Evolutionary conservation across 92 coral and sea anemone species (phyloP).

Genomic region (Palythoa grandis): DNA sequence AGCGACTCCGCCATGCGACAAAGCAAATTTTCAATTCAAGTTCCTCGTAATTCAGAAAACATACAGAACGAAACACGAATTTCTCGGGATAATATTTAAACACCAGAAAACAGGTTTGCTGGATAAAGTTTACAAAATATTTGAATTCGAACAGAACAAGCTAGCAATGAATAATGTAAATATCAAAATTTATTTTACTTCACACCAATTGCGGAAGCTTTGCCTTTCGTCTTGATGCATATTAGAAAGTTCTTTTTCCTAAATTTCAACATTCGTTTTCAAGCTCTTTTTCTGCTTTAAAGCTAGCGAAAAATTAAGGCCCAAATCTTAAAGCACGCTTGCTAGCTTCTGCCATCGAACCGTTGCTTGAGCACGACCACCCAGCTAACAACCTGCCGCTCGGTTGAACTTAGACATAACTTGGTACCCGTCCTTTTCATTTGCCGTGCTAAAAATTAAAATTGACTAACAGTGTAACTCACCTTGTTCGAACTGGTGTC

Average conservation of each 20-base stretch:
- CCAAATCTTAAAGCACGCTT: neutral
- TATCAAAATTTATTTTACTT: neutral
- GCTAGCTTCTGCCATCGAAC: neutral
- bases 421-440: conserved; percentile 25
- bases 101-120: conserved; percentile 28
- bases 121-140: conserved; percentile 33
- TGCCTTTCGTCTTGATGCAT: neutral
- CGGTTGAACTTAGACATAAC: neutral
- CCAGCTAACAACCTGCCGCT: conserved; percentile 20
- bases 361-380: neutral
- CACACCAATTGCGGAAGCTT: conserved; percentile 13
- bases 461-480: conserved; percentile 6
- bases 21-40: neutral
- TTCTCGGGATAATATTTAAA: conserved; percentile 11
- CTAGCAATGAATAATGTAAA: conserved; percentile 24
- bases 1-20: neutral
- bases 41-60: neutral
- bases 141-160: conserved; percentile 23
- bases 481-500: conserved; percentile 40
- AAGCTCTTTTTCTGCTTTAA: neutral
- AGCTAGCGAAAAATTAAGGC: neutral
- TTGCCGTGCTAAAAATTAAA: conserved; percentile 3
- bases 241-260: too few species aligned
- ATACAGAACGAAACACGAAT: conserved; percentile 24
- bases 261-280: neutral